Evolutionary conservation across 1,140 invertebrate species (phyloP).

Genomic region (Lepidostoma basale): DNA sequence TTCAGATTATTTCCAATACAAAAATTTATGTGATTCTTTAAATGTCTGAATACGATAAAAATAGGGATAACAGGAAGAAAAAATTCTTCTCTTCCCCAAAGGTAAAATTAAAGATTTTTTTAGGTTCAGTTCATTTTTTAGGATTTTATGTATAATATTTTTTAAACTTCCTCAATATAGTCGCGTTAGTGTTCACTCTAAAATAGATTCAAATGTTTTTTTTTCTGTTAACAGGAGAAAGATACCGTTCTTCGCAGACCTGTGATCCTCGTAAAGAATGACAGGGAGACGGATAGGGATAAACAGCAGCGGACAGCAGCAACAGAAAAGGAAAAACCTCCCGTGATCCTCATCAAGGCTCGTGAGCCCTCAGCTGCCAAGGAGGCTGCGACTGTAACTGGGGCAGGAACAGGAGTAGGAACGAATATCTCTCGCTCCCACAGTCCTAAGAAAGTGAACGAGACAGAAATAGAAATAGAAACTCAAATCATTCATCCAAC

Average conservation of each 20-base stretch:
- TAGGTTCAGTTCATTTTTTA: not conserved
- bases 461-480: constrained; percentile 49
- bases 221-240: constrained; percentile 49
- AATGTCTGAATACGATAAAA: constrained; percentile 46
- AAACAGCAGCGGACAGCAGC: constrained; percentile 42
- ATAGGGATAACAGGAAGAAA: constrained; percentile 57
- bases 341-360: constrained; percentile 58
- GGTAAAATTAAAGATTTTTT: constrained; percentile 42
- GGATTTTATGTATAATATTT: too few relatives aligned
- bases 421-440: constrained; percentile 49
- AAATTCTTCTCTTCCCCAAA: constrained; percentile 52
- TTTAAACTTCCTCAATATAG: too few relatives aligned
- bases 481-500: constrained; percentile 50
- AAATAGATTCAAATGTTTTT: too few relatives aligned
- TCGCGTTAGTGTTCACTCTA: too few relatives aligned
- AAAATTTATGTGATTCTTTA: not conserved
- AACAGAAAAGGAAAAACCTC: constrained; percentile 57
- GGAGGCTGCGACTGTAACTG: constrained; percentile 52
- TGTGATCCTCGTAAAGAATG: constrained; percentile 56
- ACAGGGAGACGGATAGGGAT: constrained; percentile 50
- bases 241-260: constrained; percentile 49
- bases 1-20: not conserved
- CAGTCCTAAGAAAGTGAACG: constrained; percentile 50
- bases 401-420: too few relatives aligned
- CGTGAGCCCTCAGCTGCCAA: constrained; percentile 57